These are phyloP conservation scores for Standfussiana lucernea DNA, from an alignment of 2,888 invertebrate genomes.

Conservation along the genomic window DNA sequence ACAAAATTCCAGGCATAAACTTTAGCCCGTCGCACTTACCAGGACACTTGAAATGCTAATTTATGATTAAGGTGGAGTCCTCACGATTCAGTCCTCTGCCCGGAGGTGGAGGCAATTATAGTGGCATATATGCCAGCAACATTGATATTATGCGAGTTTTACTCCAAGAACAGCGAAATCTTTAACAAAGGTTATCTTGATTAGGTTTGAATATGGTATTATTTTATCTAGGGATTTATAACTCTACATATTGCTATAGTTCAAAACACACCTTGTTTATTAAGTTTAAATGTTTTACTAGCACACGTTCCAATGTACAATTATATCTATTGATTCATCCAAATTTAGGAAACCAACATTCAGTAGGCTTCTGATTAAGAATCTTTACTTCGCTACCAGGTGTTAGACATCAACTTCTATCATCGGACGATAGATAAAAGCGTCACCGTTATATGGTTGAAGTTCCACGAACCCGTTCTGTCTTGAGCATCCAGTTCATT, in stretches of 20 bases:
- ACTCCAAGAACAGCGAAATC: not conserved
- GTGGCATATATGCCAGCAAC: conserved; percentile 20
- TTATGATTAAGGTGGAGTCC: conserved; percentile 50
- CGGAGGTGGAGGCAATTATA: conserved; percentile 25
- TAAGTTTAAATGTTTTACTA: not conserved
- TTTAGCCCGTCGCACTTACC: not conserved
- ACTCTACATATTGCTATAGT: not conserved
- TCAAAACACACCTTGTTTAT: not conserved
- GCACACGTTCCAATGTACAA: not conserved
- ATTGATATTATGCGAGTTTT: conserved; percentile 33
- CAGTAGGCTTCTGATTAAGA: not conserved
- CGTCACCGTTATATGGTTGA: too few species aligned
- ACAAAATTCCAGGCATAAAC: not conserved
- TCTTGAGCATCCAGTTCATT: not conserved
- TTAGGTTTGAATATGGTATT: conserved; percentile 15
- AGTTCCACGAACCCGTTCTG: too few species aligned
- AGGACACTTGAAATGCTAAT: conserved; percentile 35
- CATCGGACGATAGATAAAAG: too few species aligned
- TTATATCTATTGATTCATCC: not conserved
- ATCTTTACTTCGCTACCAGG: not conserved
- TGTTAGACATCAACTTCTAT: not conserved
- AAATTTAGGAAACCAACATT: not conserved
- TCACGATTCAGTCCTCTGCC: conserved; percentile 55
- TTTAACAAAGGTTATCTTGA: conserved; percentile 32
- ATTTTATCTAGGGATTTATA: conserved; percentile 10